phyloP scores from a whole-genome alignment of 53 echinoderm and acorn worm genomes.

The Crossaster papposus region DNA sequence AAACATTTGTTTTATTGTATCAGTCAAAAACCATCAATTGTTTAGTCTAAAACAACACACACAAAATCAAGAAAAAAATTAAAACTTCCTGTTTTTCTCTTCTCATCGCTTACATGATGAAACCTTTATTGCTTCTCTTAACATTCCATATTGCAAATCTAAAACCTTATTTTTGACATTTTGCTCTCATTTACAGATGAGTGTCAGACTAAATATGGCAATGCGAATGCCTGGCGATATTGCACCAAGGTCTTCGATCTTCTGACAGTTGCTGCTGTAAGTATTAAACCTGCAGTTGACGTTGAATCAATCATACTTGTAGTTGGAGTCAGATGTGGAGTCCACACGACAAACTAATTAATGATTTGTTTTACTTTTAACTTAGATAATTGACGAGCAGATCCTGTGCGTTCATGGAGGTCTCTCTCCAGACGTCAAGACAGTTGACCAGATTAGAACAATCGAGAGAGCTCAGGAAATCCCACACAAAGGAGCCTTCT shows the following conservation, averaged over 20 bases:
- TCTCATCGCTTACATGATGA: neutral
- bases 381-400: slow-evolving; percentile 95
- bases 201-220: slow-evolving; percentile 99
- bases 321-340: neutral
- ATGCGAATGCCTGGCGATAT: slow-evolving; percentile 99
- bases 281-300: slow-evolving; percentile 57
- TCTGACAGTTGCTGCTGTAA: slow-evolving; percentile 98
- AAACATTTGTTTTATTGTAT: too few relatives aligned
- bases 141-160: neutral
- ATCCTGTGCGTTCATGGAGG: slow-evolving; percentile 98
- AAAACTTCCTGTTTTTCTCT: neutral
- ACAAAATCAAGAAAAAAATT: neutral
- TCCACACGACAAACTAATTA: neutral
- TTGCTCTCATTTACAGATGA: slow-evolving; percentile 74
- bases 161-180: neutral
- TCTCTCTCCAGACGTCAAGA: slow-evolving; percentile 97
- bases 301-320: neutral
- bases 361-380: neutral
- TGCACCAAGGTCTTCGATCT: slow-evolving; percentile 99
- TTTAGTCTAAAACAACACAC: too few relatives aligned
- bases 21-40: too few relatives aligned
- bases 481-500: slow-evolving; percentile 98
- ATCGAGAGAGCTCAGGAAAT: slow-evolving; percentile 98
- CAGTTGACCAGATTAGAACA: slow-evolving; percentile 94
- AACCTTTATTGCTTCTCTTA: neutral